These are phyloP conservation scores for Eupithecia insigniata DNA, from an alignment of 2,888 invertebrate species.

Conservation along the genomic window DNA sequence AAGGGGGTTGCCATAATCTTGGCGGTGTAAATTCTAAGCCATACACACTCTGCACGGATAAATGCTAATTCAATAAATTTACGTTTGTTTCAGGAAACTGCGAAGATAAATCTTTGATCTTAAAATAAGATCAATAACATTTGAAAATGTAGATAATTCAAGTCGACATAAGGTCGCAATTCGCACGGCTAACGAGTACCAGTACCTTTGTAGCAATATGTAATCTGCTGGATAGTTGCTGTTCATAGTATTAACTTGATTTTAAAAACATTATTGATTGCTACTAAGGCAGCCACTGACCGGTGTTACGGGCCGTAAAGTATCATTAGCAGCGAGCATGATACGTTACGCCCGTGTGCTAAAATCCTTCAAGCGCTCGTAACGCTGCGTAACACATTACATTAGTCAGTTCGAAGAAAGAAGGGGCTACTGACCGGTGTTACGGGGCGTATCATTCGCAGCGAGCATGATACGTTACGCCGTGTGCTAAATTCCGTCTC, in stretches of 20 bases:
- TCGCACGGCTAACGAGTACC: neutral
- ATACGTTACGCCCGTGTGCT: no score
- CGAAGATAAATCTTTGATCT: conserved; percentile 60
- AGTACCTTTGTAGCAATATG: neutral
- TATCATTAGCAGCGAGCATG: no score
- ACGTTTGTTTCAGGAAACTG: conserved; percentile 66
- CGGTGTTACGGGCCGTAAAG: neutral
- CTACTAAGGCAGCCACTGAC: neutral
- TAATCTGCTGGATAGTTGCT: neutral
- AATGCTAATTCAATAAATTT: conserved; percentile 3
- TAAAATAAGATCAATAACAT: neutral
- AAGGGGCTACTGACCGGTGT: no score
- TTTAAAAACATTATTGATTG: no score
- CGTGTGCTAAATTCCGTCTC: no score
- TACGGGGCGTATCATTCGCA: no score
- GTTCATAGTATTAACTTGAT: neutral
- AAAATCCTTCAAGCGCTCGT: no score
- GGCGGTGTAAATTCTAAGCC: neutral
- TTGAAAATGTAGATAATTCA: neutral
- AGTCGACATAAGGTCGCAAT: neutral
- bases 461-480: no score
- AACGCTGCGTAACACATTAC: no score
- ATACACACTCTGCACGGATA: no score
- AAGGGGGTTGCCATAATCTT: neutral
- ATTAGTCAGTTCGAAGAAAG: no score